These are phyloP conservation scores for Coccyzus lansbergi DNA, from an alignment of 2,797 vertebrate genomes.

Conservation along the genomic window DNA sequence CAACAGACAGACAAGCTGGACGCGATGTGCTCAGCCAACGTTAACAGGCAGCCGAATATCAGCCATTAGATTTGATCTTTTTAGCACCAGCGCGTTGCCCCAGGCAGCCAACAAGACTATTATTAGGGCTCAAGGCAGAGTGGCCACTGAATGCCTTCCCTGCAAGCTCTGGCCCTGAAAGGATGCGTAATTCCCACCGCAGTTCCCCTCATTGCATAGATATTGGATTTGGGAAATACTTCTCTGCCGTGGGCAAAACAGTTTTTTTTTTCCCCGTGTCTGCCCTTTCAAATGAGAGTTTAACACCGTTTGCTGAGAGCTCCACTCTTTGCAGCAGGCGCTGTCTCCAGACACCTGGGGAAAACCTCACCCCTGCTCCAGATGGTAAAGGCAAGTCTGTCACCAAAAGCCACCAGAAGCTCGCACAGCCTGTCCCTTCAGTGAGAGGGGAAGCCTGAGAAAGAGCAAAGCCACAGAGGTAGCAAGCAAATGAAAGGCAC, in stretches of 20 bases:
- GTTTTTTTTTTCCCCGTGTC: not conserved
- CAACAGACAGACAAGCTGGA: rapidly evolving
- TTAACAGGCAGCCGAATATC: not conserved
- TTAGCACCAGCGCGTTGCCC: not conserved
- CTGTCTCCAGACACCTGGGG: not conserved
- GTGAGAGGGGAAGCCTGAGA: not conserved
- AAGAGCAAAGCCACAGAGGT: not conserved
- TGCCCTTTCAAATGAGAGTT: constrained; percentile 29
- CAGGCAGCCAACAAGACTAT: constrained; percentile 3
- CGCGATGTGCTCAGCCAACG: not conserved
- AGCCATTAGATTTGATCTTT: not conserved
- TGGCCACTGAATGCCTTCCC: not conserved
- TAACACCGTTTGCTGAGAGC: not conserved
- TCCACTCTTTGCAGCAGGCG: not conserved
- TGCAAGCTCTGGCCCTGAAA: not conserved
- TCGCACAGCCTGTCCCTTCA: not conserved
- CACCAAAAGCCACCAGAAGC: not conserved
- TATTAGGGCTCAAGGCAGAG: not conserved
- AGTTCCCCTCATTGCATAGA: constrained; percentile 4
- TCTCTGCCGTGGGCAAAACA: not conserved
- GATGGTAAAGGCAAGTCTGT: not conserved
- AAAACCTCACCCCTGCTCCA: not conserved
- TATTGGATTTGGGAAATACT: constrained; percentile 46
- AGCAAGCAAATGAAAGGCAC: not conserved
- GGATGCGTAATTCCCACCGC: not conserved